Evolutionary conservation across 2,113 vertebrate genomes (phyloP), one percentile per base, ranked within the genome.

Genomic region (Brachirus orientalis): DNA sequence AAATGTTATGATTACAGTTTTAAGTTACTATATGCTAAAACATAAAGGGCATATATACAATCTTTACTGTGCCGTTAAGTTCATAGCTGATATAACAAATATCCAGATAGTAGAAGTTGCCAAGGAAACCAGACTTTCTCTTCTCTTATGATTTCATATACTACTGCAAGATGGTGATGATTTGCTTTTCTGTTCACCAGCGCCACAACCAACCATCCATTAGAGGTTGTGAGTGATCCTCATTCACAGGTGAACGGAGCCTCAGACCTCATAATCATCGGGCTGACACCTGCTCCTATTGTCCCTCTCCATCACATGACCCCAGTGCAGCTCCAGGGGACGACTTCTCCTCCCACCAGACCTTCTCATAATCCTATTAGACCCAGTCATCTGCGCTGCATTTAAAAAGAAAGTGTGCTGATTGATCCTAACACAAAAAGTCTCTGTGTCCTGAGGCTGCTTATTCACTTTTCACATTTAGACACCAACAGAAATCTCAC

Each of bases 281-380:
- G 61, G 17, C 74, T 58, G 50, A 87, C 80, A 84, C 87, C 84
- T 85, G 79, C 84, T 77, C 48, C 63, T 45, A 72, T 70, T 73
- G 64, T 67, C 66, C 66, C 61, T 50, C 47, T 46, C 48, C 44
- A 55, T 90, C 90, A 89, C 84, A 85, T 85, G 82, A 87, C 82
- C 69, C 50, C 51, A 35, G 16, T 44, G 55, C 37, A 14, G 48
- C 48, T 56, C 54, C 57, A 28, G 37, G 12, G 43, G 63, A 59
- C 65, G 38, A 45, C 51, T 40, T 63, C 51, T 54, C 55, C 20
- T 62, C 58, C 75, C 62, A 18, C 41, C 82, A 51, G 60, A 67
- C 77, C 75, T 51, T 57, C 74, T 53, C 35, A 63, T 89, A 92
- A 92, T 92, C 90, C 88, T 87, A 89, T 92, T 92, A 91, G 64